phyloP scores from a whole-genome alignment of 1,140 invertebrate species.

The Sinonovacula constricta region DNA sequence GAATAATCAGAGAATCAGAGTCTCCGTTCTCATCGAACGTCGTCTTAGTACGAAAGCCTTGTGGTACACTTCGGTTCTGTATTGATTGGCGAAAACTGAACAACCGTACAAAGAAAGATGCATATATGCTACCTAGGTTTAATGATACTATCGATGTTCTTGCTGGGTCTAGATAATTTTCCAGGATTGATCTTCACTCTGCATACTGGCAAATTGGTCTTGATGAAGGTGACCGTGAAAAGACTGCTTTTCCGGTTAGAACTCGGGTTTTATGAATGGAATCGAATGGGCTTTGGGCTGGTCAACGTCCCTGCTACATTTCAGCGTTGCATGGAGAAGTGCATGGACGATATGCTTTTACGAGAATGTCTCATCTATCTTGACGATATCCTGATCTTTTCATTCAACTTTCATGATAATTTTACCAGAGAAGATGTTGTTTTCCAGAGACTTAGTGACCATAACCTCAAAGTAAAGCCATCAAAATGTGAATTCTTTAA shows the following conservation, averaged over 20 bases:
- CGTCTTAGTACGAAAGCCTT: too few relatives aligned
- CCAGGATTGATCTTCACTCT: not conserved
- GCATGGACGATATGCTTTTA: not conserved
- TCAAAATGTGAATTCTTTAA: too few relatives aligned
- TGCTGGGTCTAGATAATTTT: not conserved
- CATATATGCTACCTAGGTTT: not conserved
- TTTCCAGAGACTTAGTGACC: too few relatives aligned
- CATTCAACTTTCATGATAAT: too few relatives aligned
- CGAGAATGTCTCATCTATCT: not conserved
- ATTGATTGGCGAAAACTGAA: constrained; percentile 11
- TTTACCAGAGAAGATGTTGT: too few relatives aligned
- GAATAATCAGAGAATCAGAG: not conserved
- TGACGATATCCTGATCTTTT: too few relatives aligned
- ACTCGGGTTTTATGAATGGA: not conserved
- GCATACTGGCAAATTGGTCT: constrained; percentile 2
- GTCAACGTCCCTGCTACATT: not conserved
- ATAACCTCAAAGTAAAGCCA: too few relatives aligned
- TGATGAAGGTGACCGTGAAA: too few relatives aligned
- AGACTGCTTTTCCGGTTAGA: not conserved
- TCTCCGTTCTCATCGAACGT: constrained; percentile 1
- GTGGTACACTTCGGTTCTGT: too few relatives aligned
- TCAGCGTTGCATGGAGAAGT: not conserved
- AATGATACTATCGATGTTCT: not conserved
- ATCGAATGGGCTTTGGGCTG: not conserved
- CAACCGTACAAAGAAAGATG: too few relatives aligned